Base-by-base conservation (phyloP, 2,797 vertebrate species). In the Acrocephalus scirpaceus region DNA sequence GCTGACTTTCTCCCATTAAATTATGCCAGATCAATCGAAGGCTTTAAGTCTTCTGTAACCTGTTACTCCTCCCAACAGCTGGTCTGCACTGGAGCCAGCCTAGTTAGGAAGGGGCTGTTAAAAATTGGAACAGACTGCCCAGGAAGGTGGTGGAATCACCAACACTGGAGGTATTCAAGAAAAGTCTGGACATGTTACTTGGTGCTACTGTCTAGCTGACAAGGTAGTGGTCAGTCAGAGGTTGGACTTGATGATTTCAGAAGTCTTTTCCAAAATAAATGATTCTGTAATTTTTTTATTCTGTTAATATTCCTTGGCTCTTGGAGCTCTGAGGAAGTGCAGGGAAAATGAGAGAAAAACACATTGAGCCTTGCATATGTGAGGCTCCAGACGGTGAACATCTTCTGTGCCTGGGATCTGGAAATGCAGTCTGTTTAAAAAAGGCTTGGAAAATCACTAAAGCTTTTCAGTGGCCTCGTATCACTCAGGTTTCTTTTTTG, bases 401-500 rank as follows among this genome's bases (percentile, higher is more conserved):
- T 94, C 91, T 16, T 91, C 81, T 56, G 26, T 7, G 54, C 72
- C 87, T 92, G 93, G 50, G 50, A 92, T 93, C 90, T 87, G 93
- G 78, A 92, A 88, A 88, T 4, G 53, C 92, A 93, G 79, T 92
- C 94, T 94, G 88, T 91, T 96, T 86, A 11, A 83, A 91, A 70
- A 71, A 69, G 54, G 8, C 3, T 20, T 92, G 58, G 62, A 95
- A 93, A 78, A 88, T 58, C 69, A 48, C 20, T 1, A 2, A n/a
- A 86, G 45, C 38, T 93, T 91, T 65, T 69, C n/a, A 11, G 70
- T 38, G 54, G 69, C 51, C 45, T 79, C 0, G 0, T 45, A 47
- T 61, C 13, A 2, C 88, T 86, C 10, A 0, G 48, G 66, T 61
- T 93, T 72, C 70, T 45, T 88, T 90, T 64, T 50, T 5, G 6